These are phyloP conservation scores for Rhinolophus sinicus DNA, from an alignment of 2,113 vertebrate genomes.

Conservation along the genomic window DNA sequence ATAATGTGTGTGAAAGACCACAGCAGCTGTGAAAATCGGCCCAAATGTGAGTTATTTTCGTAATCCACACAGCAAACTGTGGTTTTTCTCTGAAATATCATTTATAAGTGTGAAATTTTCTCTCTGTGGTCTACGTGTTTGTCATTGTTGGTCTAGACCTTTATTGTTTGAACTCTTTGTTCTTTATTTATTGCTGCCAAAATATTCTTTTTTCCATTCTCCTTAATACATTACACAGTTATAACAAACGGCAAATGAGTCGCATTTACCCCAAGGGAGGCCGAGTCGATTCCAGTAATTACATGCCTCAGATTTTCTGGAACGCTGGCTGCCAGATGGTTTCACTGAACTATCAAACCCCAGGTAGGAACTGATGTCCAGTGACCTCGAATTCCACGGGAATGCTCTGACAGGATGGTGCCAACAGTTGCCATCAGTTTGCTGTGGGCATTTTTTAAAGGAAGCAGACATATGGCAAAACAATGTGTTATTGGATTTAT, in stretches of 20 bases:
- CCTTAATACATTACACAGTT: constrained; percentile 93
- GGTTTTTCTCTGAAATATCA: neutral
- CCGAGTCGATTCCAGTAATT: constrained; percentile 99
- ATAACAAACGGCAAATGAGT: constrained; percentile 99
- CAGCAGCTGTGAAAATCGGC: neutral
- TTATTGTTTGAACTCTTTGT: neutral
- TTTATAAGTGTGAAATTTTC: neutral
- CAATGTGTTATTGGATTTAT: constrained; percentile 55
- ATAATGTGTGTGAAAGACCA: neutral
- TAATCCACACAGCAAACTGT: neutral
- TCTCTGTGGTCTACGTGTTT: neutral
- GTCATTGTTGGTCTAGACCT: neutral
- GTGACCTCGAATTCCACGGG: constrained; percentile 79
- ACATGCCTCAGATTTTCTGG: constrained; percentile 99
- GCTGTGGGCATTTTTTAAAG: constrained; percentile 81
- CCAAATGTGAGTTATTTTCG: neutral
- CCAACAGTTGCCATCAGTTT: constrained; percentile 79
- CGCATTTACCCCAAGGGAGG: constrained; percentile 99
- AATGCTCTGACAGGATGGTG: constrained; percentile 61
- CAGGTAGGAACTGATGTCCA: constrained; percentile 91
- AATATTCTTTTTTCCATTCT: constrained; percentile 76
- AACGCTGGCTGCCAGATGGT: constrained; percentile 99
- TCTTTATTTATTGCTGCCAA: neutral
- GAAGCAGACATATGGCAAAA: constrained; percentile 83
- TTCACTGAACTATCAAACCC: constrained; percentile 99